Evolutionary conservation across 2,797 vertebrate species (phyloP).

Genomic region (Darevskia nairensis): DNA sequence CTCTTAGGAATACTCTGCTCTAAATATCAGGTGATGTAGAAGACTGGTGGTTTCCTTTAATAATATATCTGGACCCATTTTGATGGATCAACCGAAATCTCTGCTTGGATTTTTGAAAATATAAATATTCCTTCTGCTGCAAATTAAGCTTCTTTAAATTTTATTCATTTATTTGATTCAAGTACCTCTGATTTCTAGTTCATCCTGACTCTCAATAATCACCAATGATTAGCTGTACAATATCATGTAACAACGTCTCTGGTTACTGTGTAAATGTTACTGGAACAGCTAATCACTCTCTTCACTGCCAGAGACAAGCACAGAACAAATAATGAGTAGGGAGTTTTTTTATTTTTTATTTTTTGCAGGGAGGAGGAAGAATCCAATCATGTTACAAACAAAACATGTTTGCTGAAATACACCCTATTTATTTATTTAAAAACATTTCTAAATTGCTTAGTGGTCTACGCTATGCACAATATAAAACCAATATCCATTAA

Average conservation of each 20-base stretch:
- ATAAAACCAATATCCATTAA: too few species aligned
- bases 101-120: neutral
- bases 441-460: too few species aligned
- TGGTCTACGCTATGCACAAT: too few species aligned
- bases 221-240: slow-evolving; percentile 29
- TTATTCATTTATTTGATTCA: slow-evolving; percentile 48
- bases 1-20: slow-evolving; percentile 43
- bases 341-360: too few species aligned
- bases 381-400: neutral
- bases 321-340: slow-evolving; percentile 13
- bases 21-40: slow-evolving; percentile 39
- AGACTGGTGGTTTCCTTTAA: slow-evolving; percentile 19
- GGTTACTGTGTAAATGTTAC: slow-evolving; percentile 38
- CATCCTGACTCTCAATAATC: slow-evolving; percentile 39
- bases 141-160: slow-evolving; percentile 13
- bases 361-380: neutral
- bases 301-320: slow-evolving; percentile 1
- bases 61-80: slow-evolving; percentile 14
- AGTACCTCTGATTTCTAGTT: slow-evolving; percentile 44
- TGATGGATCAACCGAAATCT: neutral
- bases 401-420: neutral
- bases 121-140: slow-evolving; percentile 11
- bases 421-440: neutral
- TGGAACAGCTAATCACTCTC: slow-evolving; percentile 34
- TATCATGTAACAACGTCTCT: slow-evolving; percentile 25